Evolutionary conservation across 2,797 vertebrate species (phyloP), one percentile per base, ranked within the genome.

Genomic region (Alca torda): DNA sequence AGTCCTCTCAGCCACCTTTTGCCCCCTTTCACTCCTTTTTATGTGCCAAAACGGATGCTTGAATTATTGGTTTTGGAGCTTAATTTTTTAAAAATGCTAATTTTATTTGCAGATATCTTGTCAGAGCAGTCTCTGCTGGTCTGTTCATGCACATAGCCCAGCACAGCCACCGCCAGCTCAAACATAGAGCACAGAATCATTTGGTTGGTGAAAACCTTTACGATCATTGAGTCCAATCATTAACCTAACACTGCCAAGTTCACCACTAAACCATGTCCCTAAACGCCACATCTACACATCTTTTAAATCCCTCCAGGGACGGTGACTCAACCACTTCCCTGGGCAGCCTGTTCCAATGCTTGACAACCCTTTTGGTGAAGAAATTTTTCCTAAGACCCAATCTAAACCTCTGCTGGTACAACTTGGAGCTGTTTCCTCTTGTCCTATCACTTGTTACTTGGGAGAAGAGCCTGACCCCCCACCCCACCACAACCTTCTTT

Each of bases 211-310:
- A 64, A 37, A 6, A 9, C 5, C 48, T 17, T 35, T 1, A 28
- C 56, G 24, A 15, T 24, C 13, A 25, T 0, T 0, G 0, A 39
- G 15, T 10, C 51, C 26, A 56, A 26, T 11, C 1, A 0, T 28
- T 6, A 10, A 8, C 51, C 6, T 2, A 18, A 2, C 37, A 2
- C n/a, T 35, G 6, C 19, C 61, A 17, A 60, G 9, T 4, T 12
- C 43, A 17, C 8, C 46, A 41, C 59, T 4, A 13, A 43, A 3
- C 25, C 37, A 4, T 0, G 11, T 12, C 45, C 41, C 65, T 16
- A 8, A 46, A 11, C 1, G 1, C n/a, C 70, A 41, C 4, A 0
- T 33, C 37, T 25, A 10, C 21, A 7, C 0, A 0, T 4, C 60
- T 60, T 30, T 13, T 20, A 10, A 35, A 61, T 7, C 4, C 20